Percentiles rank a stretch among this genome's conserved stretches.
phyloP scores from a whole-genome alignment of 1,140 invertebrate genomes.

The Daktulosphaira vitifoliae region DNA sequence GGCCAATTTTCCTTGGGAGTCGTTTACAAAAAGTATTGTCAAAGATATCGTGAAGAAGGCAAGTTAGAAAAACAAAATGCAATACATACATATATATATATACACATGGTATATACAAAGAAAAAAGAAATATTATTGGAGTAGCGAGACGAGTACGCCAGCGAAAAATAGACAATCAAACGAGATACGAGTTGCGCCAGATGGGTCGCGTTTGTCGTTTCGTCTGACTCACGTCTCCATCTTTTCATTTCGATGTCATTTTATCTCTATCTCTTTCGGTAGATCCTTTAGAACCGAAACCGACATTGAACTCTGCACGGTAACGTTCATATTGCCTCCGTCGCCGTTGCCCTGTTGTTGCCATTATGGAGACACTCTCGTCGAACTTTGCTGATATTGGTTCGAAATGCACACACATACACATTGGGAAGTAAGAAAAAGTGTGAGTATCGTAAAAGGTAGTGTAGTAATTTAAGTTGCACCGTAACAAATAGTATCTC shows the following conservation, averaged over 20 bases:
- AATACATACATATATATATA: slow-evolving; percentile 6
- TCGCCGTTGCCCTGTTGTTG: neutral
- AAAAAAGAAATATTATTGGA: slow-evolving; percentile 22
- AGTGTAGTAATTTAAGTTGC: too few species aligned
- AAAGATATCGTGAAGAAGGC: neutral
- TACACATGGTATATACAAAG: neutral
- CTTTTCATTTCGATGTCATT: too few species aligned
- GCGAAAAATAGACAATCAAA: slow-evolving; percentile 28
- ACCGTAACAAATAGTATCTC: too few species aligned
- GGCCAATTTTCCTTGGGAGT: neutral
- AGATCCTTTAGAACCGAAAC: too few species aligned
- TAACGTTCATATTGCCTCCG: neutral
- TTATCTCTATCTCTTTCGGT: too few species aligned
- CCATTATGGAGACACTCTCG: neutral
- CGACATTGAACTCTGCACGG: neutral
- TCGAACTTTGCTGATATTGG: too few species aligned
- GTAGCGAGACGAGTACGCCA: neutral
- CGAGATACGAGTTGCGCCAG: slow-evolving; percentile 2
- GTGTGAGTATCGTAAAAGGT: too few species aligned
- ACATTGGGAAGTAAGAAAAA: too few species aligned
- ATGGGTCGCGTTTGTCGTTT: slow-evolving; percentile 14
- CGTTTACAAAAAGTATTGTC: neutral
- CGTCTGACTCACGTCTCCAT: neutral
- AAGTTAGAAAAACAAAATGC: slow-evolving; percentile 1
- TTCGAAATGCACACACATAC: too few species aligned